A percentile compares a stretch with the other conserved stretches of the same genome.
Conservation (phyloP, 2,113 vertebrate species). For the Dicaeum eximium region DNA sequence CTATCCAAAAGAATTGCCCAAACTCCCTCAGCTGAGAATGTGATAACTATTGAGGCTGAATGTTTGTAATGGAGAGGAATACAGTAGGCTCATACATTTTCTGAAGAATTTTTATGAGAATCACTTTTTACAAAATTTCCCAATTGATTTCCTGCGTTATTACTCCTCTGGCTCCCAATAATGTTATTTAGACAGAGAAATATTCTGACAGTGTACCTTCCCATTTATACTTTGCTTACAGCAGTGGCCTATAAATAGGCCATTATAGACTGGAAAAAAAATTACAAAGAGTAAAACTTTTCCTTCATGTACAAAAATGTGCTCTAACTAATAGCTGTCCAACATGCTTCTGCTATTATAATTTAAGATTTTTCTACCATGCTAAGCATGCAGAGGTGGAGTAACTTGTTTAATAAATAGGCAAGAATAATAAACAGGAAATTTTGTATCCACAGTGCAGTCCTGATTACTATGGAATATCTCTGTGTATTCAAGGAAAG, state of each 20-base stretch:
- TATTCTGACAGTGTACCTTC: slow-evolving; percentile 8
- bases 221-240: slow-evolving; percentile 26
- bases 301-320: neutral
- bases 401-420: slow-evolving; percentile 2
- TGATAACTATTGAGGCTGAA: neutral
- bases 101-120: slow-evolving; percentile 40
- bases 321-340: neutral
- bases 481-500: neutral
- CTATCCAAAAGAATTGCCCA: neutral
- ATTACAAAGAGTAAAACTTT: neutral
- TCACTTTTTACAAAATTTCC: slow-evolving; percentile 44
- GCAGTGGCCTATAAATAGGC: neutral
- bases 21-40: neutral
- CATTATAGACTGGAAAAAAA: neutral
- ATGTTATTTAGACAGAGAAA: slow-evolving; percentile 41
- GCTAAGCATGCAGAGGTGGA: neutral
- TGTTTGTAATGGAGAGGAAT: neutral
- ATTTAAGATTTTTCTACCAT: neutral
- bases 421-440: neutral
- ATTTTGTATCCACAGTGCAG: neutral
- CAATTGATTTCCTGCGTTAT: neutral
- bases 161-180: slow-evolving; percentile 16
- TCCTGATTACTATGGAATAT: neutral
- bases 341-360: neutral
- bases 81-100: neutral